A percentile compares a stretch with the other conserved stretches of the same genome.
These are phyloP conservation scores for Glaucidium brasilianum DNA, from an alignment of 2,113 vertebrate species.

Conservation along the genomic window DNA sequence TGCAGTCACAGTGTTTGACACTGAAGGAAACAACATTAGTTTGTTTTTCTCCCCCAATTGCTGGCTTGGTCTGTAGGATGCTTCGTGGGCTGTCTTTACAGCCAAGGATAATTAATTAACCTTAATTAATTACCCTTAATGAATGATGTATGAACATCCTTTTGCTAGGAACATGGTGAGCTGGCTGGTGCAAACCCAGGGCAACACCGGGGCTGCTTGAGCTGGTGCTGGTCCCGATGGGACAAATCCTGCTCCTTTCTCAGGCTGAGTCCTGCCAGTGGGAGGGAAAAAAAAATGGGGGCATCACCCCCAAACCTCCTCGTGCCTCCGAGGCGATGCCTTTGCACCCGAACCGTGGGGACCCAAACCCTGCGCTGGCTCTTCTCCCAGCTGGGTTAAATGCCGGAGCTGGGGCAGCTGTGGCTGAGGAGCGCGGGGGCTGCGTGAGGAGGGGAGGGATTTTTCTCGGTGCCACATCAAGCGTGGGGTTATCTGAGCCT, in stretches of 20 bases:
- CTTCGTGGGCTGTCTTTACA: background rate
- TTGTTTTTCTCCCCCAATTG: background rate
- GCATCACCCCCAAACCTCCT: background rate
- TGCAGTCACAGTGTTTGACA: accelerated
- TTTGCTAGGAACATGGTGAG: background rate
- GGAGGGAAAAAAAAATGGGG: background rate
- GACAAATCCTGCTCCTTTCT: background rate
- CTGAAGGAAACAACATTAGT: background rate
- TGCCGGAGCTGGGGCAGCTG: background rate
- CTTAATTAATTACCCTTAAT: background rate
- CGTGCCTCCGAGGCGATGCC: background rate
- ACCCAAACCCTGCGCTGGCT: background rate
- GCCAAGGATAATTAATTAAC: background rate
- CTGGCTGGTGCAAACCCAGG: background rate
- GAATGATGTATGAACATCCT: background rate
- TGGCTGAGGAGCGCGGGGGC: accelerated
- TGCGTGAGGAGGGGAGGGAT: background rate
- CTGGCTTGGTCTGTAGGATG: background rate
- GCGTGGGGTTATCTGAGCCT: background rate
- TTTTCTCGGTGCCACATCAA: background rate
- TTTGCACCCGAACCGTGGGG: accelerated
- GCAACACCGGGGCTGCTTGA: accelerated
- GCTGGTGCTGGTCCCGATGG: background rate
- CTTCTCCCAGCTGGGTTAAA: background rate
- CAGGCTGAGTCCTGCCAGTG: background rate